Conservation (phyloP, 2,888 invertebrate genomes). For the Cyrtodaria siliqua region DNA sequence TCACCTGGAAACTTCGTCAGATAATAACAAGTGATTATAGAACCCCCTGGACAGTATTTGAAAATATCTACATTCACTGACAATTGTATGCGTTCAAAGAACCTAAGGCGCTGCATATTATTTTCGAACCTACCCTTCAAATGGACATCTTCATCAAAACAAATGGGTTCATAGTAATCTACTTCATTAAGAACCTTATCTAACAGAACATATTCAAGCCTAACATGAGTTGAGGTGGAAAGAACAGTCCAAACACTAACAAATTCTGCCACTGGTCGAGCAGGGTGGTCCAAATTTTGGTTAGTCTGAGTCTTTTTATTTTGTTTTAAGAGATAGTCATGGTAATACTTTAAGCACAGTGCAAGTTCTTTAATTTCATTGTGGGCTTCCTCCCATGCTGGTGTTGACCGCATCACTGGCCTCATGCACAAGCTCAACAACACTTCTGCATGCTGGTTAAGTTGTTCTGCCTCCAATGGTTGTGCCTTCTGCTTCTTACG, state of each 20-base stretch:
- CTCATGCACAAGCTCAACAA: no score
- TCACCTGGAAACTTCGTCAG: not conserved
- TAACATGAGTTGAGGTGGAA: not conserved
- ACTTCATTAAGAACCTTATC: conserved; percentile 16
- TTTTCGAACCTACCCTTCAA: conserved; percentile 20
- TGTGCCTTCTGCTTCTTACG: no score
- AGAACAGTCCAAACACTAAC: not conserved
- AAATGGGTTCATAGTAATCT: conserved; percentile 22
- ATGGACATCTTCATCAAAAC: conserved; percentile 42
- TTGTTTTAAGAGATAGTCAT: no score
- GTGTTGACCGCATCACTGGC: no score
- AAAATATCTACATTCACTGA: conserved; percentile 1
- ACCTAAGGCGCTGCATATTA: conserved; percentile 30
- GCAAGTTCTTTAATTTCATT: no score
- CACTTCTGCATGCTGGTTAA: no score
- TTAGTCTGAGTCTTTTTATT: no score
- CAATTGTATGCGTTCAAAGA: conserved; percentile 29
- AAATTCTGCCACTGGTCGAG: not conserved
- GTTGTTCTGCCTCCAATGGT: no score
- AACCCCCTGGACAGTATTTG: conserved; percentile 12
- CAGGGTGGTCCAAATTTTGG: no score
- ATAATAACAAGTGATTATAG: not conserved
- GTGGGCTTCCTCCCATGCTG: no score
- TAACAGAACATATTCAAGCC: conserved; percentile 7
- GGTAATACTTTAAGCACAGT: no score